Base-by-base conservation (phyloP, 1,140 invertebrate genomes). In the Frieseomelitta varia region DNA sequence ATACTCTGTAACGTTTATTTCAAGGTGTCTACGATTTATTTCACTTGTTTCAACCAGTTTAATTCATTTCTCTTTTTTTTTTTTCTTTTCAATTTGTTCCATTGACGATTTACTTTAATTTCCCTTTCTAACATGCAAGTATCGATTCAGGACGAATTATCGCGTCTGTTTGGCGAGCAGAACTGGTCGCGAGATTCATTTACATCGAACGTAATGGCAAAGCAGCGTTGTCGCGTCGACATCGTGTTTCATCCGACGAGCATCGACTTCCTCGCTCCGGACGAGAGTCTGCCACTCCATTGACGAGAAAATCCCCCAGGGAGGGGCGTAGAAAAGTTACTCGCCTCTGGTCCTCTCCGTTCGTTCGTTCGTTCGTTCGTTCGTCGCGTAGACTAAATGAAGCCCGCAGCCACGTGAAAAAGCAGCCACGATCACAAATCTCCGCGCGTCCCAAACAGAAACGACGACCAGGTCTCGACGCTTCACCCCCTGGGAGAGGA, bases 381-480 rank as follows among this genome's bases (percentile, higher is more conserved):
- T 34, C 10, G 47, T 30, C 67, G 39, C 39, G 39, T 47, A 68
- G 75, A 86, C 77, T 80, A 86, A 88, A 86, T 63, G 61, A 84
- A 34, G 21, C 63, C 67, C 78, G 53, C 47, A 27, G 67, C 61
- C 58, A 81, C 61, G 85, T 80, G 34, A 74, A 79, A 74, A 75
- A 86, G 51, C 74, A 69, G 30, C 68, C 53, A 71, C 79, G 47
- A 67, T 79, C 65, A 15, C 53, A 24, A 65, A 84, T 89, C 71
- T 81, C n/a, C 12, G 34, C 14, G 27, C 19, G 34, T 77, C n/a
- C 15, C 53, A 55, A 58, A 68, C 34, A 80, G 71, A 4, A 21
- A 47, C 39, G 8, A 34, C 55, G 65, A 76, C 30, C 47, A 67
- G 15, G 61, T 63, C 39, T 47, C 30, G 27, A 30, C 73, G 69